phyloP scores from a whole-genome alignment of 2,113 vertebrate species.

The Acrocephalus kingi region DNA sequence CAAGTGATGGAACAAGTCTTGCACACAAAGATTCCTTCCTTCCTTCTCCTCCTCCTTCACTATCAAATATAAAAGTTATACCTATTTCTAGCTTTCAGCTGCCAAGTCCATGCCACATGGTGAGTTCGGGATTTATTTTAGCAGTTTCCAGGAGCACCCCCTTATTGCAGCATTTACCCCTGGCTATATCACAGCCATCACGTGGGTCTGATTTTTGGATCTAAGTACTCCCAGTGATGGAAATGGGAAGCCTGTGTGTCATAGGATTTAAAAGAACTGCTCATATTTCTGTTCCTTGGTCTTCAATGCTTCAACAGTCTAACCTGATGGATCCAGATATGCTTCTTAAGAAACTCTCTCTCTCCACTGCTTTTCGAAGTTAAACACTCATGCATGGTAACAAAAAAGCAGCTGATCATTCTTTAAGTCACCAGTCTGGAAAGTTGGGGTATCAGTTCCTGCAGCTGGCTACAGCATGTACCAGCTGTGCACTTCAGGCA shows the following conservation, averaged over 20 bases:
- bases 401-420: neutral
- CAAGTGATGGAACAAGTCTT: neutral
- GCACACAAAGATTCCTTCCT: neutral
- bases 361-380: neutral
- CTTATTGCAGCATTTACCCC: neutral
- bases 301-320: neutral
- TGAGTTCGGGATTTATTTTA: neutral
- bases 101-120: neutral
- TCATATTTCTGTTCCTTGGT: neutral
- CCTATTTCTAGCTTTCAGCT: neutral
- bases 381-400: neutral
- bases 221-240: neutral
- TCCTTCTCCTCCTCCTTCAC: neutral
- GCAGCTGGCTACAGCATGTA: neutral
- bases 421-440: neutral
- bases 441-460: neutral
- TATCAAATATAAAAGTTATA: neutral
- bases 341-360: neutral
- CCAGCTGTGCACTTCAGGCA: neutral
- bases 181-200: neutral
- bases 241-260: neutral
- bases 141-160: neutral
- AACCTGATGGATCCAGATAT: neutral
- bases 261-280: neutral
- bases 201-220: neutral